Conservation (phyloP, 2,888 invertebrate genomes). For the Hirudinaria manillensis region DNA sequence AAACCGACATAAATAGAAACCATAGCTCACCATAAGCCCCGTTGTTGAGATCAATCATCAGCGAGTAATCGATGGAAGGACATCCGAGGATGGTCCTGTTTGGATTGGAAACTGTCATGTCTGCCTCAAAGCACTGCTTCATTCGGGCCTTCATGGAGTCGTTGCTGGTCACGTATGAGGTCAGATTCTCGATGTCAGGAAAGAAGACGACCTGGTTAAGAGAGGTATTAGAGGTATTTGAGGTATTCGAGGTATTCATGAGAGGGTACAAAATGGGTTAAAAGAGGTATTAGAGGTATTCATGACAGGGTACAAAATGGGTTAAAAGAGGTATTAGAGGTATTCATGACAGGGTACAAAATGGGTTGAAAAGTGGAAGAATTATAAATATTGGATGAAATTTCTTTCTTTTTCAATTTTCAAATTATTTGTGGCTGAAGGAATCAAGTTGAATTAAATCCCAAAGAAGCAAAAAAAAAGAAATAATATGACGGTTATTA, state of each 20-base stretch:
- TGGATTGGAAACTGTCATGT: not conserved
- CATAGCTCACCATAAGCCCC: constrained; percentile 26
- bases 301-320: too few relatives aligned
- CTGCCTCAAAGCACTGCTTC: constrained; percentile 13
- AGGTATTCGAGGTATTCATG: too few relatives aligned
- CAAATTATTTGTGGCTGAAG: too few relatives aligned
- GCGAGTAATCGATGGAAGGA: constrained; percentile 33
- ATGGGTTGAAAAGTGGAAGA: too few relatives aligned
- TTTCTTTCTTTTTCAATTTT: too few relatives aligned
- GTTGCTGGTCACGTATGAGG: not conserved
- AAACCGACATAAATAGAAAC: not conserved
- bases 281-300: too few relatives aligned
- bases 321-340: too few relatives aligned
- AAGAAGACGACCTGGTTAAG: constrained; percentile 24
- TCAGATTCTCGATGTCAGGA: constrained; percentile 4
- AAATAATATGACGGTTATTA: not conserved
- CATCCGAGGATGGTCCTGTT: constrained; percentile 25
- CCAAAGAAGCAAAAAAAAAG: too few relatives aligned
- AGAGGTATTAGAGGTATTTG: not conserved
- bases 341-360: too few relatives aligned
- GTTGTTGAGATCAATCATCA: constrained; percentile 36
- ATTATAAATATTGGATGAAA: too few relatives aligned
- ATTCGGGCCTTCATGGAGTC: constrained; percentile 9
- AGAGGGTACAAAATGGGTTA: too few relatives aligned
- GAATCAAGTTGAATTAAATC: too few relatives aligned